Conservation (phyloP, 2,888 invertebrate genomes). For the Parnassius orleans region DNA sequence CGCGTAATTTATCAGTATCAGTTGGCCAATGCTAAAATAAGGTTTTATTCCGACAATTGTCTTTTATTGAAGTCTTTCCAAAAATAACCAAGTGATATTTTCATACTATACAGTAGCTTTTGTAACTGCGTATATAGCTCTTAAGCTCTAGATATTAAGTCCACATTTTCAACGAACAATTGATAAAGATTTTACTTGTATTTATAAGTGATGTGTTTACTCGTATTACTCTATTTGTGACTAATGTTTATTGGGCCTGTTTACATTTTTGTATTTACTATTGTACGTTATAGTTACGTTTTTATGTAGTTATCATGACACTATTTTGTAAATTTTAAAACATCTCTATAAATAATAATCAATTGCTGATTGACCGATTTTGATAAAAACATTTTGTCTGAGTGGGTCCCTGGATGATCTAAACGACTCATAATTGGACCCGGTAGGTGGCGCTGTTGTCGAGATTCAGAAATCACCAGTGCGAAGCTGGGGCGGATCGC, state of each 20-base stretch:
- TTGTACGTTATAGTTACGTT: conserved; percentile 31
- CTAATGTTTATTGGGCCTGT: conserved; percentile 36
- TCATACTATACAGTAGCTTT: conserved; percentile 55
- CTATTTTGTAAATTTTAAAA: conserved; percentile 32
- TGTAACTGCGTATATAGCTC: conserved; percentile 45
- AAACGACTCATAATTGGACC: too few relatives aligned
- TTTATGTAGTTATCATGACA: conserved; percentile 36
- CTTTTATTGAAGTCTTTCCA: conserved; percentile 54
- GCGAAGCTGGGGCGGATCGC: too few relatives aligned
- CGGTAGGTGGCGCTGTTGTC: too few relatives aligned
- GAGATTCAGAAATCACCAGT: too few relatives aligned
- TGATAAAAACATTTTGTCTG: too few relatives aligned
- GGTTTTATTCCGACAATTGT: conserved; percentile 29
- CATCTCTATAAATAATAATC: too few relatives aligned
- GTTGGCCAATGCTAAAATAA: conserved; percentile 4
- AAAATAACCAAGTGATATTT: conserved; percentile 72
- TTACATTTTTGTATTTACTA: conserved; percentile 42
- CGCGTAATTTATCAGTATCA: too few relatives aligned
- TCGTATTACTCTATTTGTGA: conserved; percentile 42
- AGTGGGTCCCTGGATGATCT: too few relatives aligned
- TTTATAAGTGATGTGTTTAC: conserved; percentile 42
- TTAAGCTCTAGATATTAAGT: conserved; percentile 53
- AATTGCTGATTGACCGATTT: too few relatives aligned
- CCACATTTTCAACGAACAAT: conserved; percentile 68
- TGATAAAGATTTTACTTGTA: conserved; percentile 37